Evolutionary conservation across 2,888 invertebrate genomes (phyloP), one percentile per base, ranked within the genome.

Genomic region (Sminthurides aquaticus): DNA sequence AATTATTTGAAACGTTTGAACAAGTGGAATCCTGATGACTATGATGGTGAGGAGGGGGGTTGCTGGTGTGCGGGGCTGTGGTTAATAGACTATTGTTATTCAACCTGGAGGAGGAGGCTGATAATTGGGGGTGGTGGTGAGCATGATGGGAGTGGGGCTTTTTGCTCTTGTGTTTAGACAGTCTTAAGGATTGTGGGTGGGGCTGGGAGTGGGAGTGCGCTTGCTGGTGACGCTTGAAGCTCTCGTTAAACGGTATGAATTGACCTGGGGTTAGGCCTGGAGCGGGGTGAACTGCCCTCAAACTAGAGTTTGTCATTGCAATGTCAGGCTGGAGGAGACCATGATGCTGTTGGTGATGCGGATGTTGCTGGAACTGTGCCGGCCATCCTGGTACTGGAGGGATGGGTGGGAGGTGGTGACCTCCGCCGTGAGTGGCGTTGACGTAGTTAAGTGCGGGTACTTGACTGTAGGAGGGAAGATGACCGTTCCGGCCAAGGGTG

Each of bases 11-110:
- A 49, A 68, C 67, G 52, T 66, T 68, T 22, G 71, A 70, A 55
- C 67, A 67, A 27, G 60, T 66, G 11, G 72, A 72, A 29, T 69
- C 60, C 15, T 70, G 68, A 55, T 71, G 73, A 27, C 64, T 62
- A 48, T 71, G 72, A 49, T 63, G 58, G 28, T 68, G 67, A 49
- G 43, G 26, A 48, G 62, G 60, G n/a, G n/a, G n/a, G n/a, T 1
- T 60, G 66, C 22, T 26, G 52, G 28, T 48, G 60, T 2, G 57
- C 66, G 22, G 55, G 55, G 54, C 29, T 57, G 48, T 55, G 48
- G 55, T 63, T 60, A 15, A 62, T 60, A 63, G 29, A 24, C 55
- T 55, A 49, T 61, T 52, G 43, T 59, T 57, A 26, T 59, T 49
- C 29, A 48, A 27, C 52, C 48, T 8, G 18, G n/a, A 5, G 8